Evolutionary conservation across 2,113 vertebrate species (phyloP), one percentile per base, ranked within the genome.

Genomic region (chimpanzee (Pan troglodytes)): DNA sequence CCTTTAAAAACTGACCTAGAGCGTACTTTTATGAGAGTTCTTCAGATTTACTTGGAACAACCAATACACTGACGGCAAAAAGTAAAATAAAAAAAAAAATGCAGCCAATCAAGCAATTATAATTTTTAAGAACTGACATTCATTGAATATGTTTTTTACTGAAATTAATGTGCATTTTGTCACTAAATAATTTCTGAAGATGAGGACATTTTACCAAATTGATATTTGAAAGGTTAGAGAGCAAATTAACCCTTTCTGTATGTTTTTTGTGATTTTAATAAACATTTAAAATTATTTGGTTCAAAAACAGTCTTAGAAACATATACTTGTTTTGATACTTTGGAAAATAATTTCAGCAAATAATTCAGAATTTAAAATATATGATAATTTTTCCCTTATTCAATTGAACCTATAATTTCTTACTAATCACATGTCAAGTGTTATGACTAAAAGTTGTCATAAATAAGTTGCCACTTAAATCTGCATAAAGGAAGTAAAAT

Each of bases 261-360:
- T 59, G 35, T 16, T 86, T n/a, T 59, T 45, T 64, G 17, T 67
- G 64, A n/a, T 35, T 22, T 55, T 61, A 86, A 20, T 57, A 64
- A 79, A 85, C 12, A 70, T 61, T 94, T 95, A 84, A 88, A 79
- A 81, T 22, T 59, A 89, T 59, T 32, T 84, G 22, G 18, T 12
- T 96, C 67, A 70, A 78, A 59, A 90, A 61, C 5, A 45, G 23
- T 94, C 89, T 90, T 59, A 90, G 68, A 75, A 83, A 14, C 6
- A 23, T 70, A 70, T 11, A 13, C 0, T 84, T 40, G 5, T 59
- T 96, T 80, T 94, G 48, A 86, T 61, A 73, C 30, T 38, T 94
- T 57, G 92, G 75, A 64, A 96, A 89, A 27, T 75, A 78, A 48
- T 43, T 55, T 95, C 70, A 92, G 16, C 7, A 94, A 92, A 68